A percentile compares a stretch with the other conserved stretches of the same genome.
Evolutionary conservation across 2,888 invertebrate genomes (phyloP).

Genomic region (Anoplius nigerrimus): DNA sequence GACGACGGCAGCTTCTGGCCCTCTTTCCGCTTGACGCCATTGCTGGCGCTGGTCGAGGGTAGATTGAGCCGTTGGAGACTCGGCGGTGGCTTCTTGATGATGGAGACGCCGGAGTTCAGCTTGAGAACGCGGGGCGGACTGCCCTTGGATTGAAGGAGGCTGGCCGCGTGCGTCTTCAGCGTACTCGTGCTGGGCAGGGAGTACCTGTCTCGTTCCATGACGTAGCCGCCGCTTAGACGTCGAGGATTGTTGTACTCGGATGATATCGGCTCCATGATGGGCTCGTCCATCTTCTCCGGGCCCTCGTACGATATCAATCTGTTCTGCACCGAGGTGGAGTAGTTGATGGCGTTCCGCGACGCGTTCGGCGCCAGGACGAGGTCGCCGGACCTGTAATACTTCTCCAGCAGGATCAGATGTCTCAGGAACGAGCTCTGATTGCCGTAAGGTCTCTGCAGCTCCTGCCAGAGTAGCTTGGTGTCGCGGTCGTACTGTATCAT

Average conservation of each 20-base stretch:
- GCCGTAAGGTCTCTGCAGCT: slow-evolving; percentile 89
- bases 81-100: slow-evolving; percentile 72
- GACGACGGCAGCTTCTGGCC: slow-evolving; percentile 82
- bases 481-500: slow-evolving; percentile 88
- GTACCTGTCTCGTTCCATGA: slow-evolving; percentile 63
- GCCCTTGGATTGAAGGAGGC: slow-evolving; percentile 31
- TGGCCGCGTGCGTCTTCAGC: slow-evolving; percentile 28
- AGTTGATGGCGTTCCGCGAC: slow-evolving; percentile 84
- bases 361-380: slow-evolving; percentile 85
- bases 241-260: slow-evolving; percentile 65
- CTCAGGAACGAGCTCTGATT: slow-evolving; percentile 90
- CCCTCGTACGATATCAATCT: slow-evolving; percentile 85
- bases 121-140: slow-evolving; percentile 61
- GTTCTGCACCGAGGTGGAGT: slow-evolving; percentile 88
- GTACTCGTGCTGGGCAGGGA: slow-evolving; percentile 52
- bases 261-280: slow-evolving; percentile 66
- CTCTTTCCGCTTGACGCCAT: slow-evolving; percentile 72
- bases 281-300: slow-evolving; percentile 71
- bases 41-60: slow-evolving; percentile 55
- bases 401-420: slow-evolving; percentile 87
- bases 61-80: slow-evolving; percentile 66
- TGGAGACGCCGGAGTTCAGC: slow-evolving; percentile 69
- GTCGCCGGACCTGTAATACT: slow-evolving; percentile 89
- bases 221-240: slow-evolving; percentile 69
- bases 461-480: slow-evolving; percentile 88